Evolutionary conservation across 1,140 invertebrate species (phyloP), one percentile per base, ranked within the genome.

Genomic region (Oryzaephilus surinamensis): DNA sequence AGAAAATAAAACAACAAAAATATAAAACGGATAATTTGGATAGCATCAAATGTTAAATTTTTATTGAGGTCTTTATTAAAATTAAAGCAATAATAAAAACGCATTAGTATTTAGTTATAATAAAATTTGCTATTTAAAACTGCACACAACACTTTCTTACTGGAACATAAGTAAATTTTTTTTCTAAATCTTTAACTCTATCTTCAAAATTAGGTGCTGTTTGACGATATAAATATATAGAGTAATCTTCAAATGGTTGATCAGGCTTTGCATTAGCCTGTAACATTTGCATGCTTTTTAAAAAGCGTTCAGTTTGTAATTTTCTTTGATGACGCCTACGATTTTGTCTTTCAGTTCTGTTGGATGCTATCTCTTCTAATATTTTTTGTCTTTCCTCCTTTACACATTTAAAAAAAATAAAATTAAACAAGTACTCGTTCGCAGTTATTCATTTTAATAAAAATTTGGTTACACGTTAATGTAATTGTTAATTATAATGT

Each of bases 251-350:
- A 54, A 80, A 81, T 18, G 76, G 71, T 42, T 57, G 60, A 43
- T 73, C 67, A 16, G 70, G 63, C 52, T 69, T 68, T 32, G 71
- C 67, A 52, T 81, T 81, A 10, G 72, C 71, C 60, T 81, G 74
- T 43, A 84, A 63, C 73, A 84, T 79, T 56, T 79, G 76, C 71
- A 84, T 74, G 60, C 79, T 83, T 63, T 83, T 82, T 53, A 79
- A 69, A 61, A 84, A 81, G 40, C 81, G 77, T 51, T 81, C 75
- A 2, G 73, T 81, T 43, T 77, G 73, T 50, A 78, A 70, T 57
- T 76, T 73, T 39, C 77, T 67, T 48, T 78, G 71, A 56, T 78
- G 74, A 40, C 76, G 72, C 6, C 77, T 67, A 43, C 71, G 73
- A 57, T 69, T 71, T 61, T 74, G 71, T 37, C 76, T 69, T 35